Evolutionary conservation across 1,140 invertebrate genomes (phyloP).

Genomic region (Coboldia fuscipes): DNA sequence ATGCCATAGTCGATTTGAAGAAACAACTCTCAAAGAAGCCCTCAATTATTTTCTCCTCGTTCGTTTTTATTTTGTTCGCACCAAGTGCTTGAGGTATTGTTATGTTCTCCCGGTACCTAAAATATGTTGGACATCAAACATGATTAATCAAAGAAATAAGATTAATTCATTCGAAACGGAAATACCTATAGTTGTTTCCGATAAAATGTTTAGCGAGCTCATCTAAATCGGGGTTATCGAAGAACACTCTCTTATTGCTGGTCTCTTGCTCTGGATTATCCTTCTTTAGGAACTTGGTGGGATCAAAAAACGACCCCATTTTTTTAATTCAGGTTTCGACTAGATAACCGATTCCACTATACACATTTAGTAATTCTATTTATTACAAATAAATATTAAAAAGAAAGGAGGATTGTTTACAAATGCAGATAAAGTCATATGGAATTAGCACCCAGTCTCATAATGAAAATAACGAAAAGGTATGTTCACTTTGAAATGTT

Average conservation of each 20-base stretch:
- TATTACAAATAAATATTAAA: too few relatives aligned
- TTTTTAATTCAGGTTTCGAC: too few relatives aligned
- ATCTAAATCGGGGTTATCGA: conserved; percentile 28
- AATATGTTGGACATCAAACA: conserved; percentile 3
- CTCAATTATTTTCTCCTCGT: conserved; percentile 76
- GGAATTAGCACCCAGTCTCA: too few relatives aligned
- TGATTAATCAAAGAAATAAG: background rate
- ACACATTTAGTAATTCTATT: too few relatives aligned
- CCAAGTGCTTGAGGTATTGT: conserved; percentile 57
- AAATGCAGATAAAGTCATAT: too few relatives aligned
- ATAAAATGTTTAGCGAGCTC: conserved; percentile 38
- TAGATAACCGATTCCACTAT: too few relatives aligned
- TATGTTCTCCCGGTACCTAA: conserved; percentile 52
- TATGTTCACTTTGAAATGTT: too few relatives aligned
- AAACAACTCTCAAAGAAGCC: conserved; percentile 72
- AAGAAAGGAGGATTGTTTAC: too few relatives aligned
- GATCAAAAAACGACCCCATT: too few relatives aligned
- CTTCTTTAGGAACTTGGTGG: background rate
- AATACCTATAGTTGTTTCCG: conserved; percentile 26
- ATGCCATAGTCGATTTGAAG: conserved; percentile 78
- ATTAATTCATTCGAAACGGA: background rate
- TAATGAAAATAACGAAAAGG: too few relatives aligned
- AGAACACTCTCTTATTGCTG: conserved; percentile 12
- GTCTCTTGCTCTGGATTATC: too few relatives aligned
- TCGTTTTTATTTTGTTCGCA: conserved; percentile 56